Conservation (phyloP, 1,140 invertebrate genomes). For the Hyles euphorbiae region DNA sequence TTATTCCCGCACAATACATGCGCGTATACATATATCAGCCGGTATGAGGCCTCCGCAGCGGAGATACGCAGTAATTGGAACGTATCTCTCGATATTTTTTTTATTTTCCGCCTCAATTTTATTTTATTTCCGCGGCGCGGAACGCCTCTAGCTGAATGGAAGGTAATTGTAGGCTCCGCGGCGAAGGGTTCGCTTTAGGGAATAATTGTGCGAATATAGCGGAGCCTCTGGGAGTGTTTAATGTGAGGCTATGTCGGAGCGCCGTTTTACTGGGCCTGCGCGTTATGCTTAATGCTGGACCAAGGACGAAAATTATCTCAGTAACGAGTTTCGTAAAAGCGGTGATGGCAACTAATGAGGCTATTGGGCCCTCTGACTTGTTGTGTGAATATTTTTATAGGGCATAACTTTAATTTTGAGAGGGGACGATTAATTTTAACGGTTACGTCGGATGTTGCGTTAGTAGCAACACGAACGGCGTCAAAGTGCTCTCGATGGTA, state of each 20-base stretch:
- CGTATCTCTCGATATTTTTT: conserved; percentile 62
- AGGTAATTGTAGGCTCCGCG: conserved; percentile 67
- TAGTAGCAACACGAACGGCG: neutral
- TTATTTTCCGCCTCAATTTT: conserved; percentile 64
- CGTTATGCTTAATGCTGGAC: conserved; percentile 61
- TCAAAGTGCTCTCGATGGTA: conserved; percentile 15
- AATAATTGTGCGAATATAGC: conserved; percentile 68
- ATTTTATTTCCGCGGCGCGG: conserved; percentile 54
- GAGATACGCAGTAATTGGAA: conserved; percentile 48
- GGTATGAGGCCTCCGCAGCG: conserved; percentile 27
- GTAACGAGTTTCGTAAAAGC: conserved; percentile 68
- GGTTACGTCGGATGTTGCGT: conserved; percentile 29
- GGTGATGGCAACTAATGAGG: conserved; percentile 63
- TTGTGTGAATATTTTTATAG: conserved; percentile 58
- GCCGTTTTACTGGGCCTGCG: conserved; percentile 48
- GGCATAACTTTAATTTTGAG: conserved; percentile 61
- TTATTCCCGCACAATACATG: conserved; percentile 21
- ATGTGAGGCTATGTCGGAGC: conserved; percentile 60
- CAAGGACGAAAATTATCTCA: conserved; percentile 68
- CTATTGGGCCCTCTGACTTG: conserved; percentile 56
- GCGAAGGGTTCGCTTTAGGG: conserved; percentile 65
- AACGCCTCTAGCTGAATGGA: conserved; percentile 59
- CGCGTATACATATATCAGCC: neutral
- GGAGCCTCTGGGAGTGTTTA: conserved; percentile 62
- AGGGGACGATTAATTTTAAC: conserved; percentile 57